phyloP scores from a whole-genome alignment of 2,888 invertebrate species.

The Tiliacea citrago region DNA sequence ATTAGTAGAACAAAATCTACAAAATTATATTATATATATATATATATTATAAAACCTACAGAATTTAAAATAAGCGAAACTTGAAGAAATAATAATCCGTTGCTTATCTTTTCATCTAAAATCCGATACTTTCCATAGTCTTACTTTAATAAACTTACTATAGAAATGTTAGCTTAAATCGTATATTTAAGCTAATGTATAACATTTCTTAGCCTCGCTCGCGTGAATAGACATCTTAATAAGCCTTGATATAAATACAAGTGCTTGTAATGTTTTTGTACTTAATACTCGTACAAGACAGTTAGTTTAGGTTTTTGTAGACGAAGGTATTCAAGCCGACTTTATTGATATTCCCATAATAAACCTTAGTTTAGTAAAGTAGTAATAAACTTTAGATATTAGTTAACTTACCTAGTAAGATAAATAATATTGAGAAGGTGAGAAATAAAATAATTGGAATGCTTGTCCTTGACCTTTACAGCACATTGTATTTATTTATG shows the following conservation, averaged over 20 bases:
- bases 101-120: constrained; percentile 1
- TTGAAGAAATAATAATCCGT: not conserved
- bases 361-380: too few species aligned
- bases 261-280: constrained; percentile 5
- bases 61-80: not conserved
- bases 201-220: constrained; percentile 12
- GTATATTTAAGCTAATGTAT: constrained; percentile 6
- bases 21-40: too few species aligned
- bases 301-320: not conserved
- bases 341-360: constrained; percentile 1
- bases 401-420: not conserved
- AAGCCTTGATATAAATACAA: constrained; percentile 16
- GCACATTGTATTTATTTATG: not conserved
- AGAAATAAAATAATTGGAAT: constrained; percentile 9
- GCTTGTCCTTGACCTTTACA: not conserved
- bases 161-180: not conserved
- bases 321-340: not conserved
- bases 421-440: not conserved
- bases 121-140: not conserved
- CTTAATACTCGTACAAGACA: not conserved
- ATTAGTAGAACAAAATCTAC: too few species aligned
- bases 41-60: too few species aligned
- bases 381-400: too few species aligned
- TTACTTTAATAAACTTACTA: not conserved
- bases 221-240: constrained; percentile 11